These are phyloP conservation scores for Hemichromis elongatus DNA, from an alignment of 2,113 vertebrate genomes.

Conservation along the genomic window DNA sequence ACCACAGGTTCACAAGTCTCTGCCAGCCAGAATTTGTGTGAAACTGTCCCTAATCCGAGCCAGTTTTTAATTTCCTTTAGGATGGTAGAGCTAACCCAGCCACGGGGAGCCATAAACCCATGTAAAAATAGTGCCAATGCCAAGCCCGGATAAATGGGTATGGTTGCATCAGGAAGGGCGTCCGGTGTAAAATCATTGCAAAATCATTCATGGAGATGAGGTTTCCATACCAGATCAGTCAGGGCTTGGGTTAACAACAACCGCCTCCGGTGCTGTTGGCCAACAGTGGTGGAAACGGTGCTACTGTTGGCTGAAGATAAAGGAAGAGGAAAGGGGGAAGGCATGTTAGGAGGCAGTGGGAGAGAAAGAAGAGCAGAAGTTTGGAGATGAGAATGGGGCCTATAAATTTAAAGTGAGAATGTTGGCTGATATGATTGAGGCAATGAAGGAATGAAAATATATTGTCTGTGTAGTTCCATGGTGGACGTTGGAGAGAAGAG, in stretches of 20 bases:
- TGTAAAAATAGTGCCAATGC: neutral
- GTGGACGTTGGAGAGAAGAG: neutral
- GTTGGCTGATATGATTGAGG: neutral
- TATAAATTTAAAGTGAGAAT: neutral
- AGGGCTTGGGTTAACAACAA: neutral
- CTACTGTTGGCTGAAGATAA: neutral
- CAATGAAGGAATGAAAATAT: rapidly evolving
- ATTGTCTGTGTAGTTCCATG: neutral
- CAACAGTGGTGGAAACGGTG: neutral
- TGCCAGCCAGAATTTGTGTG: rapidly evolving
- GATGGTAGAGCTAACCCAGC: neutral
- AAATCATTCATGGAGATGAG: neutral
- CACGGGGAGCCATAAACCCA: rapidly evolving
- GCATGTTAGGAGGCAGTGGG: too few species aligned
- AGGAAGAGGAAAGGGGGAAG: rapidly evolving
- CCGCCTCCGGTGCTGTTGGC: neutral
- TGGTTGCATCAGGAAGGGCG: neutral
- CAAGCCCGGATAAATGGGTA: neutral
- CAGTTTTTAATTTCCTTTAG: neutral
- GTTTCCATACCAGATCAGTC: neutral
- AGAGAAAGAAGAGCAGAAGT: neutral
- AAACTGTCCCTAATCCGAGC: rapidly evolving
- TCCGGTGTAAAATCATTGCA: neutral
- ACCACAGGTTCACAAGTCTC: neutral
- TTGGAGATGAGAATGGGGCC: neutral